A percentile compares a stretch with the other conserved stretches of the same genome.
These are phyloP conservation scores for Sericinus montela DNA, from an alignment of 2,888 invertebrate genomes.

Conservation along the genomic window DNA sequence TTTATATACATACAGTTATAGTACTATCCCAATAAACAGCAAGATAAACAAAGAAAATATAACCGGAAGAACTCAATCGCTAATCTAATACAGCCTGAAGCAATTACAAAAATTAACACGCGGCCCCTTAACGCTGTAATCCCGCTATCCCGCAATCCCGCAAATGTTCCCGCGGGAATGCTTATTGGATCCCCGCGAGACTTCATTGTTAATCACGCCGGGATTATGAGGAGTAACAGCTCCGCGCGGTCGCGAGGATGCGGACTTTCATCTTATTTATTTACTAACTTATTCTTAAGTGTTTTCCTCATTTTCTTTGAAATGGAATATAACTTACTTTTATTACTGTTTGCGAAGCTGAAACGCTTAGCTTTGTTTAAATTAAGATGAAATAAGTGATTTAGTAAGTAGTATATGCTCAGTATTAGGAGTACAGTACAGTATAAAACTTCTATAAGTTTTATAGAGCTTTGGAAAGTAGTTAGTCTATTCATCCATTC, in stretches of 20 bases:
- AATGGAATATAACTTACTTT: background rate
- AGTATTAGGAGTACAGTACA: too few species aligned
- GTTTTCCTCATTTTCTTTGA: slow-evolving; percentile 7
- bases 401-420: too few species aligned
- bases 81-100: slow-evolving; percentile 31
- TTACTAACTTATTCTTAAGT: background rate
- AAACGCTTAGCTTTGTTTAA: too few species aligned
- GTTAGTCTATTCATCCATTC: too few species aligned
- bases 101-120: slow-evolving; percentile 64
- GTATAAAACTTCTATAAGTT: too few species aligned
- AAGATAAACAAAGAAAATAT: background rate
- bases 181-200: slow-evolving; percentile 44
- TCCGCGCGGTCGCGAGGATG: background rate
- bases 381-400: too few species aligned
- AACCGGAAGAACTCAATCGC: slow-evolving; percentile 18
- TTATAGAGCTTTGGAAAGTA: too few species aligned
- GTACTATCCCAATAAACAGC: background rate
- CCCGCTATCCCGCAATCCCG: slow-evolving; percentile 6
- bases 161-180: slow-evolving; percentile 31
- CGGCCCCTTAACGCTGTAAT: slow-evolving; percentile 23
- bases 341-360: too few species aligned
- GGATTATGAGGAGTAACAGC: slow-evolving; percentile 28
- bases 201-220: slow-evolving; percentile 43
- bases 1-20: background rate
- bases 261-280: slow-evolving; percentile 10